Percentiles rank a stretch among this genome's conserved stretches.
Evolutionary conservation across 2,113 vertebrate genomes (phyloP).

Genomic region (Tupaia tana): DNA sequence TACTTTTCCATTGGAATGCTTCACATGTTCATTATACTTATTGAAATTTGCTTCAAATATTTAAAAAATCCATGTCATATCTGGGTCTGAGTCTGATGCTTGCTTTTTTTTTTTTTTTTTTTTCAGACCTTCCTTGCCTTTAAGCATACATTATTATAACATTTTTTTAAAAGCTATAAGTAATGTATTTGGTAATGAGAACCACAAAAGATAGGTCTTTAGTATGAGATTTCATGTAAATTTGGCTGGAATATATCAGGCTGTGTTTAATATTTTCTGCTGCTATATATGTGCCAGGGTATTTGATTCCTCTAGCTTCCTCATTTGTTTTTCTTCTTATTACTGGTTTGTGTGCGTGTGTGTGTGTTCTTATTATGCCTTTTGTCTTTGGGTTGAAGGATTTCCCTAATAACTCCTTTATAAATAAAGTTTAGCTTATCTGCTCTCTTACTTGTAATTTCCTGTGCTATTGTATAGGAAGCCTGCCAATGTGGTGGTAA

Average conservation of each 20-base stretch:
- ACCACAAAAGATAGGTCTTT: not conserved
- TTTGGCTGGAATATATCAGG: not conserved
- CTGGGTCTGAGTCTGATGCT: not conserved
- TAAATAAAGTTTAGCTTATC: not conserved
- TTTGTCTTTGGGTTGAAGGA: not conserved
- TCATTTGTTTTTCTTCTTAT: not conserved
- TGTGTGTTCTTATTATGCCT: no score
- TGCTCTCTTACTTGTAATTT: not conserved
- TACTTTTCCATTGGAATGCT: no score
- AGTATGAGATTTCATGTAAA: not conserved
- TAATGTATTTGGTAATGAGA: not conserved
- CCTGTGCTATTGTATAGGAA: not conserved
- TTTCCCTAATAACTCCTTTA: not conserved
- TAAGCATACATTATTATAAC: not conserved
- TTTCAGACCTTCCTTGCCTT: not conserved
- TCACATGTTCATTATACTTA: no score
- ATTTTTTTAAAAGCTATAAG: not conserved
- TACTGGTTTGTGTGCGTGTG: no score
- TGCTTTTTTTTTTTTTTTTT: not conserved
- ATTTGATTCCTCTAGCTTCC: not conserved
- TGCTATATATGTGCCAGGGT: not conserved
- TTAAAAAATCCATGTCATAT: not conserved
- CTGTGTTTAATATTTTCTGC: not conserved
- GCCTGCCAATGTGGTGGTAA: not conserved
- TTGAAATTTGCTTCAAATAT: no score